These are phyloP conservation scores for Macaria liturata DNA, from an alignment of 2,888 invertebrate genomes.

Conservation along the genomic window DNA sequence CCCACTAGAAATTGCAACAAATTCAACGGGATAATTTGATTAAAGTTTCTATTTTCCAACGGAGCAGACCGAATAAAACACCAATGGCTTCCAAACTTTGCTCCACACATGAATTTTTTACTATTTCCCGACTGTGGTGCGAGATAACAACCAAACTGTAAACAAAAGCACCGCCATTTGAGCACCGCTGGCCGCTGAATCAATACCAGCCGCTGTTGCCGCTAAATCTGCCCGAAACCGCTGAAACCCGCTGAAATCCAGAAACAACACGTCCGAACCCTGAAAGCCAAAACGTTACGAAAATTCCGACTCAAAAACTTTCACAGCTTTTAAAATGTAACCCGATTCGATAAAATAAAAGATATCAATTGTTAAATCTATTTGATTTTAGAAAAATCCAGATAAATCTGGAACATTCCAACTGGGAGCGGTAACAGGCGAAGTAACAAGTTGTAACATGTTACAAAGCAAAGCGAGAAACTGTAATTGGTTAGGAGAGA, in stretches of 20 bases:
- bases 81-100: background rate
- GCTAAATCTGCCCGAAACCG: conserved; percentile 11
- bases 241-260: conserved; percentile 9
- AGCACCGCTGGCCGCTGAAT: conserved; percentile 17
- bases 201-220: conserved; percentile 15
- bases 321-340: background rate
- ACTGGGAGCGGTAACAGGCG: background rate
- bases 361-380: background rate
- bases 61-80: background rate
- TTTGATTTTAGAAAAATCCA: conserved; percentile 7
- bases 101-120: conserved; percentile 2
- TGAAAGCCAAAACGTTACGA: background rate
- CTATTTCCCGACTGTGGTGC: conserved; percentile 9
- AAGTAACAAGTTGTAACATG: too few species aligned
- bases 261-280: background rate
- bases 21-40: too few species aligned
- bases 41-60: too few species aligned
- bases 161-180: conserved; percentile 22
- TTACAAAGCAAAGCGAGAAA: too few species aligned
- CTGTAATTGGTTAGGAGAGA: conserved; percentile 12
- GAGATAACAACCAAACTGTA: conserved; percentile 19
- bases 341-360: too few species aligned
- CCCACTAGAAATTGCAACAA: too few species aligned
- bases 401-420: conserved; percentile 8
- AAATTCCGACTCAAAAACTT: background rate